Percentiles rank a stretch among this genome's conserved stretches.
These are phyloP conservation scores for Vanessa tameamea DNA, from an alignment of 1,140 invertebrate genomes.

Conservation along the genomic window DNA sequence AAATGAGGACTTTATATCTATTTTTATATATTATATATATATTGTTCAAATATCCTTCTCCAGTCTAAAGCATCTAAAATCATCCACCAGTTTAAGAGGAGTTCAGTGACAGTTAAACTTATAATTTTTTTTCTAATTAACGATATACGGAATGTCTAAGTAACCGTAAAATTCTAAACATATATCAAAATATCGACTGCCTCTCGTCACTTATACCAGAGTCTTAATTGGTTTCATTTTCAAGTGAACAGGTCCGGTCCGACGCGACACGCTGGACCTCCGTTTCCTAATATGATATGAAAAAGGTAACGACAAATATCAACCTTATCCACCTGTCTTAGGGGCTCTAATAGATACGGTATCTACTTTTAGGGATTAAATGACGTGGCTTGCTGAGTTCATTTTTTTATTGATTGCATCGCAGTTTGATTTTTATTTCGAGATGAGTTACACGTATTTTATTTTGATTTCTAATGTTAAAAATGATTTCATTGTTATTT, in stretches of 20 bases:
- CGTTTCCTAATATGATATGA: conserved; percentile 45
- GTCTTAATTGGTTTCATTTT: conserved; percentile 79
- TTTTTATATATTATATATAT: no score
- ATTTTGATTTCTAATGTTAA: background rate
- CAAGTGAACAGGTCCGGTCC: conserved; percentile 69
- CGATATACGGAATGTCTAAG: no score
- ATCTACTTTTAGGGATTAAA: conserved; percentile 19
- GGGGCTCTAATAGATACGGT: conserved; percentile 15
- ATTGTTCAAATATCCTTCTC: no score
- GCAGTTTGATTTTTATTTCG: background rate
- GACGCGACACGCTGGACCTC: conserved; percentile 63
- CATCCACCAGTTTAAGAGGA: no score
- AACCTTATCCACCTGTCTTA: conserved; percentile 48
- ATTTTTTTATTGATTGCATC: conserved; percentile 12
- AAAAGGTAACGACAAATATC: conserved; percentile 49
- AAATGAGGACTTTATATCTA: no score
- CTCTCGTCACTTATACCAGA: conserved; percentile 50
- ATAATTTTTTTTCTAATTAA: no score
- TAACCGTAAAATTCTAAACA: background rate
- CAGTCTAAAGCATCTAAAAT: no score
- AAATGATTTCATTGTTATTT: no score
- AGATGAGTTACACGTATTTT: background rate
- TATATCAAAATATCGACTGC: conserved; percentile 18
- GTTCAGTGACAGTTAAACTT: no score
- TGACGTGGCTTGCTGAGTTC: conserved; percentile 21